Percentiles rank a stretch among this genome's conserved stretches.
phyloP scores from a whole-genome alignment of 2,113 vertebrate genomes.

The Pterocles gutturalis region DNA sequence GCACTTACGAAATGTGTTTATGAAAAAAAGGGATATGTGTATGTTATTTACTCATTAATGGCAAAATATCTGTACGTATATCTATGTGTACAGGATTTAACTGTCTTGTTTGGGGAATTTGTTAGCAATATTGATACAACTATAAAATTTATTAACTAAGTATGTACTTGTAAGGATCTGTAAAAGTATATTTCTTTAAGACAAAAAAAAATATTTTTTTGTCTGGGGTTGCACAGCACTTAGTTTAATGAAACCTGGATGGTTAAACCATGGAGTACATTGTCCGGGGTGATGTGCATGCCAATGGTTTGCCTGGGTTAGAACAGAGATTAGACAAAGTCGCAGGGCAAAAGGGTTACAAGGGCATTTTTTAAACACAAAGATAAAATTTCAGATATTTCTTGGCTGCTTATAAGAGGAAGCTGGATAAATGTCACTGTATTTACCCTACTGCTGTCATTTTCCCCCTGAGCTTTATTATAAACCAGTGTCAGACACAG shows the following conservation, averaged over 20 bases:
- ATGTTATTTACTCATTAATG: neutral
- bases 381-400: neutral
- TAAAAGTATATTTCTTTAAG: neutral
- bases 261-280: neutral
- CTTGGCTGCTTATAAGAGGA: neutral
- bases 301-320: neutral
- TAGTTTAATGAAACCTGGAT: neutral
- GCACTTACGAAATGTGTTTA: neutral
- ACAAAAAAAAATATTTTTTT: neutral
- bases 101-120: neutral
- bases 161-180: neutral
- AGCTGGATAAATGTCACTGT: neutral
- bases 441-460: neutral
- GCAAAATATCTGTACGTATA: fast-evolving
- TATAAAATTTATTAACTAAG: neutral
- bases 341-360: neutral
- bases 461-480: neutral
- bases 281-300: neutral
- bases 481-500: neutral
- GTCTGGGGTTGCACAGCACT: neutral
- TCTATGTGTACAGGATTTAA: neutral
- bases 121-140: neutral
- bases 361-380: neutral
- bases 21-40: neutral
- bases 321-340: neutral